Base-by-base conservation (phyloP, 2,888 invertebrate species). In the Drosophila lutescens region DNA sequence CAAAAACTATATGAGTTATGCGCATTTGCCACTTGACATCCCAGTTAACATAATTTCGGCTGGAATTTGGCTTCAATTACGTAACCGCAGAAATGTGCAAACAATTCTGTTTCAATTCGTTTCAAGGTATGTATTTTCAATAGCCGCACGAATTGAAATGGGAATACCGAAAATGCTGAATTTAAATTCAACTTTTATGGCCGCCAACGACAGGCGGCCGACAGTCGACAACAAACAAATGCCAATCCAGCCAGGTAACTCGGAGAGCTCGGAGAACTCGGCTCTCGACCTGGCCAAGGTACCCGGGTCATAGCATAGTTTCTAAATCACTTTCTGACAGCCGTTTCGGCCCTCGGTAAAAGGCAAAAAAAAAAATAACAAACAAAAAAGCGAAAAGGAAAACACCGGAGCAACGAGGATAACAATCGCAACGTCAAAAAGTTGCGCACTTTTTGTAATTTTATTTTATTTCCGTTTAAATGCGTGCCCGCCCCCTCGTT, bases 371-470 rank as follows among this genome's bases (percentile, higher is more conserved):
- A 30, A 30, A 20, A 20, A 20, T 20, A 2, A 20, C 34, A 56
- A 44, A 43, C 34, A 23, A 30, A 10, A 10, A 15, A 30, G 2
- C 7, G 23, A 59, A 61, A 62, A 57, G 57, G 61, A 55, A 70
- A 53, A 50, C 70, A 57, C 47, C 51, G 40, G 46, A 70, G 54
- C 50, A 59, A 62, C 69, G 73, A 74, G 84, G 88, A 84, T 84
- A 88, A 88, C 88, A 86, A 84, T 84, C 83, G 80, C 76, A 54
- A 74, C 86, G 76, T 83, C 88, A 75, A 78, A 83, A 83, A 86
- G 86, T 83, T 83, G 76, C 88, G 80, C 88, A 83, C 88, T 88
- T 83, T 88, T 88, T 88, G 86, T 88, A 86, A 88, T 83, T 88
- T 83, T 88, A 86, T 83, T 83, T 83, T 88, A 83, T 83, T 88